Base-by-base conservation (phyloP, 2,113 vertebrate genomes). In the Mesembrinibis cayennensis region DNA sequence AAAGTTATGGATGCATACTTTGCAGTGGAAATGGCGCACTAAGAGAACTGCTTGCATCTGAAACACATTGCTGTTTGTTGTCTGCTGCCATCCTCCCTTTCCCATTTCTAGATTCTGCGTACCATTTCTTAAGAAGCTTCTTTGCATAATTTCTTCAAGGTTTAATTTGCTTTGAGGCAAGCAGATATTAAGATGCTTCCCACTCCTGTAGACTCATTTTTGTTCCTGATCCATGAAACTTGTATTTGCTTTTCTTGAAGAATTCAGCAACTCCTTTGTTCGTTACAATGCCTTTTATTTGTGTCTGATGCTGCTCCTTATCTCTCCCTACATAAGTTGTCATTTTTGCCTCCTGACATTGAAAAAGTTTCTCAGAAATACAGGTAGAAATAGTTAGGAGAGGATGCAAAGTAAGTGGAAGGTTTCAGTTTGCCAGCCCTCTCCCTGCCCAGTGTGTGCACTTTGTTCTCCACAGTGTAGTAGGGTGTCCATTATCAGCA, bases 391-490 rank as follows among this genome's bases (percentile, higher is more conserved):
- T 83, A 93, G 86, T 97, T 91, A 92, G 50, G 49, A 92, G n/a
- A 90, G 59, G 49, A 94, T 87, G 92, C 82, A 94, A 95, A 95
- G 76, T 83, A 82, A 94, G 90, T 91, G 63, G 63, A 92, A 87
- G 69, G 62, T 91, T 97, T 97, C 77, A 34, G 84, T 94, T 87
- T 94, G 52, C 59, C 58, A 93, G 66, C 70, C 53, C 70, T 95
- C 89, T 95, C 79, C 89, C 36, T 78, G 80, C 85, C 91, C 82
- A 69, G 87, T 72, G 58, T 92, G 90, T 61, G 79, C 90, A 70
- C 97, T 98, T 97, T 97, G 95, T 97, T 97, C 97, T 97, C 95
- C 52, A 52, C 73, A 73, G 94, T 95, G 90, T 77, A 78, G 96
- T 96, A 95, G 74, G 92, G 82, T 93, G 95, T 97, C 95, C 93